phyloP scores from a whole-genome alignment of 1,140 invertebrate species.

The Sitophilus oryzae region DNA sequence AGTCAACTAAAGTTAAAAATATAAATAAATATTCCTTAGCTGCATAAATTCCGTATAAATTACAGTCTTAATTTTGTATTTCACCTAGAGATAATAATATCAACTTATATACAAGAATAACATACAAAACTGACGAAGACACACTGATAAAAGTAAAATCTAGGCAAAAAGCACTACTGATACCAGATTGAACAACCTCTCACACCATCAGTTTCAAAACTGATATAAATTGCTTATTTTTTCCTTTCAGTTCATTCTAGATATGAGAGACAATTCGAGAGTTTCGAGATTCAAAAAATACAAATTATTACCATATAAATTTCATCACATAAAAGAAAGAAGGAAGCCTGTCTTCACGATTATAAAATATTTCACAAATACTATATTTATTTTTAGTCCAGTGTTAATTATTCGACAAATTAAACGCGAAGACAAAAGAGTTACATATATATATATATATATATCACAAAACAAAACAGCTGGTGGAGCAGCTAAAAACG shows the following conservation, averaged over 20 bases:
- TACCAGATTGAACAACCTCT: constrained; percentile 1
- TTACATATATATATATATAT: no score
- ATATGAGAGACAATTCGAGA: neutral
- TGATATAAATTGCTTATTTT: neutral
- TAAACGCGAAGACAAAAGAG: no score
- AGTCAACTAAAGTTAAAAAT: constrained; percentile 23
- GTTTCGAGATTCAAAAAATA: neutral
- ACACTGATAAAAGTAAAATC: constrained; percentile 30
- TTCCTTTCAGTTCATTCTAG: no score
- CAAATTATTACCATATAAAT: neutral
- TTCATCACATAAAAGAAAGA: neutral
- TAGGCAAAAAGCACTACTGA: constrained; percentile 31
- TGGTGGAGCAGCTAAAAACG: neutral
- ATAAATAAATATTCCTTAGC: constrained; percentile 37
- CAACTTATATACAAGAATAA: constrained; percentile 36
- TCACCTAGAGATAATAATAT: constrained; percentile 31
- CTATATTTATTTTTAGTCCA: no score
- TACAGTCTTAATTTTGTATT: constrained; percentile 40
- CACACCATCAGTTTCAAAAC: neutral
- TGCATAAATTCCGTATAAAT: constrained; percentile 37
- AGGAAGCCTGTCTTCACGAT: no score
- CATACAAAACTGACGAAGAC: constrained; percentile 32
- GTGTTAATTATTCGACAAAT: no score
- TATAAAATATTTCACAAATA: no score
- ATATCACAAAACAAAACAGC: neutral